A percentile compares a stretch with the other conserved stretches of the same genome.
Conservation (phyloP, 2,113 vertebrate genomes). For the Epinephelus cyanopodus region DNA sequence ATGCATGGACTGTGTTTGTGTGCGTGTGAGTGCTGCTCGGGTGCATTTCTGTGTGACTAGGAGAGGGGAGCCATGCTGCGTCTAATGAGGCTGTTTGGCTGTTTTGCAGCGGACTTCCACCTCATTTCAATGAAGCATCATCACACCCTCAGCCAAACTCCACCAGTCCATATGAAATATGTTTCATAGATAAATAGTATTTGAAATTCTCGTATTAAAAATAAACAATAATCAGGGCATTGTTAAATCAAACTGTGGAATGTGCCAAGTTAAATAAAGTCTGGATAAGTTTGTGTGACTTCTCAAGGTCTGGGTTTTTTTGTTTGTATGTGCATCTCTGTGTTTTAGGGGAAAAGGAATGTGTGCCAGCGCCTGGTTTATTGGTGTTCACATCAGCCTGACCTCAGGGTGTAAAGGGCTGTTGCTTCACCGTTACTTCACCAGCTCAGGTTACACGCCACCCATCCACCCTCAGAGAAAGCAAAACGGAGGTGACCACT, state of each 20-base stretch:
- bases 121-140: conserved; percentile 29
- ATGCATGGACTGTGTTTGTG: conserved; percentile 34
- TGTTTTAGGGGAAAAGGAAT: conserved; percentile 53
- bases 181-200: neutral
- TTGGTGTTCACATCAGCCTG: conserved; percentile 74
- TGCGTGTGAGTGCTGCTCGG: conserved; percentile 18
- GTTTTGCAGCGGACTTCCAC: conserved; percentile 10
- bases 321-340: conserved; percentile 19
- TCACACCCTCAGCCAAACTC: conserved; percentile 25
- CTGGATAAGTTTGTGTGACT: too few species aligned
- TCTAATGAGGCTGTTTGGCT: conserved; percentile 25
- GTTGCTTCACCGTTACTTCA: conserved; percentile 72
- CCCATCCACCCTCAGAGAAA: conserved; percentile 42
- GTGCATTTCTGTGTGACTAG: conserved; percentile 12
- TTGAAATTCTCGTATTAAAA: neutral
- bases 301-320: conserved; percentile 1
- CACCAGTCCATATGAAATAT: neutral
- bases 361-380: conserved; percentile 66
- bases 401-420: conserved; percentile 73
- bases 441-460: conserved; percentile 69
- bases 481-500: conserved; percentile 21
- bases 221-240: neutral
- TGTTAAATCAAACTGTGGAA: neutral
- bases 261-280: neutral
- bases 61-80: neutral